Percentiles rank a stretch among this genome's conserved stretches.
These are phyloP conservation scores for Lucilia cuprina DNA, from an alignment of 1,140 invertebrate genomes.

Conservation along the genomic window DNA sequence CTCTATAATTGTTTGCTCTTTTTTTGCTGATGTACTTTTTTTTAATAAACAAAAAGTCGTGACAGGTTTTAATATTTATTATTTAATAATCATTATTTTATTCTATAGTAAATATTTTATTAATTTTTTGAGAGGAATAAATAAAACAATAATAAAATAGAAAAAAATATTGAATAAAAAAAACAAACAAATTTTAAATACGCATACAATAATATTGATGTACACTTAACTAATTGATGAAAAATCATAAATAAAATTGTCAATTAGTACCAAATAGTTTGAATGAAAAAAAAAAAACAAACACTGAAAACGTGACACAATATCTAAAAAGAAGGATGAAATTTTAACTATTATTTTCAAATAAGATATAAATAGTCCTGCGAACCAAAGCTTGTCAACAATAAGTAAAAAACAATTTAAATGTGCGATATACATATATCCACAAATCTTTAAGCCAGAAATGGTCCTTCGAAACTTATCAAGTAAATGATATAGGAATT, in stretches of 20 bases:
- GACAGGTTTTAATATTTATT: too few species aligned
- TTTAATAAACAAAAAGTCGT: too few species aligned
- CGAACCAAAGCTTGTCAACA: too few species aligned
- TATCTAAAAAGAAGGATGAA: neutral
- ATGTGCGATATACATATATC: too few species aligned
- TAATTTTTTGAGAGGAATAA: neutral
- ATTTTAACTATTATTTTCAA: neutral
- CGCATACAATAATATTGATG: neutral
- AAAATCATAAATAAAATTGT: conserved; percentile 2
- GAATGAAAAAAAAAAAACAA: neutral
- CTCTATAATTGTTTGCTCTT: too few species aligned
- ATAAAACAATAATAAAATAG: neutral
- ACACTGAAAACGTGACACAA: neutral
- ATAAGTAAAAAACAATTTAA: too few species aligned
- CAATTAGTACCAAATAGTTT: neutral
- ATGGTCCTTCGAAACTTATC: too few species aligned
- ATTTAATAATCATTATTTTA: too few species aligned
- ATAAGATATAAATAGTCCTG: neutral
- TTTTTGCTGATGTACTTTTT: too few species aligned
- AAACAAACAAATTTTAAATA: neutral
- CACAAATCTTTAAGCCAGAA: too few species aligned
- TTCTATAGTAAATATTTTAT: neutral
- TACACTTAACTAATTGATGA: neutral
- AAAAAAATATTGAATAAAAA: neutral
- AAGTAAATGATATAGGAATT: too few species aligned